Conservation (phyloP, 2,113 vertebrate species). For the Eulemur rufifrons region DNA sequence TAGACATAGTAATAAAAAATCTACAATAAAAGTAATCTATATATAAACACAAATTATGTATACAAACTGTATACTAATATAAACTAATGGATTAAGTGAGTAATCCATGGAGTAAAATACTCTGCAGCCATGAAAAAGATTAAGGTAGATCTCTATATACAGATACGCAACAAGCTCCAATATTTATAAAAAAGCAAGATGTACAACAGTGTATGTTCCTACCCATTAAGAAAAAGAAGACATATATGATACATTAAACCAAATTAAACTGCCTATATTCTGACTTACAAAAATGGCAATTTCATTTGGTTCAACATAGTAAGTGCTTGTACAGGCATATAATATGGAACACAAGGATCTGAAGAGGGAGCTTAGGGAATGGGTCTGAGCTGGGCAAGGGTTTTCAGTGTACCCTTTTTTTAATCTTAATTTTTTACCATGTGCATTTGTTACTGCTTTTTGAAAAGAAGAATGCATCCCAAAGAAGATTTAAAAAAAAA, state of each 20-base stretch:
- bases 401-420: neutral
- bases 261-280: neutral
- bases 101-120: neutral
- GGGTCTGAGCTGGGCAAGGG: neutral
- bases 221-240: neutral
- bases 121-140: neutral
- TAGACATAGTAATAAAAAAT: neutral
- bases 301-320: neutral
- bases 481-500: neutral
- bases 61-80: neutral
- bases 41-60: neutral
- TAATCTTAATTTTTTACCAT: neutral
- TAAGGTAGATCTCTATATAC: neutral
- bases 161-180: neutral
- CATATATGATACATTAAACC: neutral
- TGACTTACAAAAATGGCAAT: neutral
- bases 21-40: neutral
- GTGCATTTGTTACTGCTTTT: neutral
- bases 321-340: neutral
- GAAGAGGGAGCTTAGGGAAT: neutral
- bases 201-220: neutral
- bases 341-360: neutral
- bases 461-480: neutral
- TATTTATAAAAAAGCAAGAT: neutral
- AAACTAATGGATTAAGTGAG: neutral